Base-by-base conservation (phyloP, 2,888 invertebrate species). In the Tridacna crocea region DNA sequence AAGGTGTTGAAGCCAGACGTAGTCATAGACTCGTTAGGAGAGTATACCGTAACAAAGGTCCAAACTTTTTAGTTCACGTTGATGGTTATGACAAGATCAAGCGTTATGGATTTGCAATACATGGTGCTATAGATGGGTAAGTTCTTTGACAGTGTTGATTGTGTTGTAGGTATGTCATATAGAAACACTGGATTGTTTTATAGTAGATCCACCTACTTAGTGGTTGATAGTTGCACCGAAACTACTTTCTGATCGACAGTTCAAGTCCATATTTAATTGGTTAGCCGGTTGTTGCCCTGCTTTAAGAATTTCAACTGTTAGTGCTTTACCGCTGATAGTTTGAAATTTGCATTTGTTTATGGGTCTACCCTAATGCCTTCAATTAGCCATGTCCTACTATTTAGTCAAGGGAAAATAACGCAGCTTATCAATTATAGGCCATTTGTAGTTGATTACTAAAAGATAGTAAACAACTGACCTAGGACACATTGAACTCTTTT, bases 51-150 rank as follows among this genome's bases (percentile, higher is more conserved):
- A 55, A 76, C 76, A 24, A 24, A 51, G 76, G 77, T n/a, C 70
- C 77, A 10, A 77, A 72, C 36, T 77, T 61, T 63, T 47, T 72
- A 17, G 26, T 77, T 15, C 72, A 77, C 63, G 72, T 77, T 24
- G 77, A 72, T 46, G 77, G 77, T 22, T 77, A 77, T 36, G 77
- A 72, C 72, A 77, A 72, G n/a, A 12, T 72, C 47, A 77, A 77
- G 61, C 58, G 46, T 15, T 75, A 75, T 63, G 75, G 65, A 17
- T 65, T 75, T n/a, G 47, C 36, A 24, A 75, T 75, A 58, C 75
- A 75, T 24, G 63, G 48, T 46, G 75, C 75, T 47, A 63, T 75
- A 27, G 15, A 24, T 26, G 75, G 65, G 63, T 75, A 65, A 26
- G 46, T 55, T 55, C 55, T 19, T 55, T 55, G 55, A 55, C 15